phyloP scores from a whole-genome alignment of 2,113 vertebrate species.

The Myodes glareolus region DNA sequence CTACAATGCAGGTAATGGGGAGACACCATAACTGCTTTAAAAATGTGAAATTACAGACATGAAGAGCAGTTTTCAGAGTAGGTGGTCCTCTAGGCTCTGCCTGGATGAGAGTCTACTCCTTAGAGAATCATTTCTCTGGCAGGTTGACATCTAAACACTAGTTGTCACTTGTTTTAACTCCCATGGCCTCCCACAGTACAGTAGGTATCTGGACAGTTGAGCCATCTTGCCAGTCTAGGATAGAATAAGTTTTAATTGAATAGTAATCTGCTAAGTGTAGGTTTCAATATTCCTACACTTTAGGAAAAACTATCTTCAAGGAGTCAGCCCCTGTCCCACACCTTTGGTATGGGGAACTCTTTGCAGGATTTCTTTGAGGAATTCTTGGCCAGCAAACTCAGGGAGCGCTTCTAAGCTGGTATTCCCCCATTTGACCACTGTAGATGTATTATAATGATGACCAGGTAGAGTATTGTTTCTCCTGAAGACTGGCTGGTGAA shows the following conservation, averaged over 20 bases:
- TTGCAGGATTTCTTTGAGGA: too few species aligned
- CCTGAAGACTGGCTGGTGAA: not conserved
- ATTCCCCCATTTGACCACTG: fast-evolving
- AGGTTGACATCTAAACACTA: too few species aligned
- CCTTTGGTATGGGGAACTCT: not conserved
- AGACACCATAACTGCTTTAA: too few species aligned
- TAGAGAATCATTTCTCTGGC: too few species aligned
- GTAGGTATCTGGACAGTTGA: not conserved
- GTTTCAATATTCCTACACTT: not conserved
- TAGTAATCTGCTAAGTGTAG: not conserved
- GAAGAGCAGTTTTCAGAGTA: too few species aligned
- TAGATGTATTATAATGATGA: not conserved
- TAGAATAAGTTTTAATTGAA: not conserved
- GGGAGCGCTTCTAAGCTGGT: not conserved
- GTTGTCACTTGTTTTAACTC: too few species aligned
- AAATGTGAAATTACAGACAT: too few species aligned
- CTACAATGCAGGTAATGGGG: too few species aligned
- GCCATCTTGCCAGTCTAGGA: not conserved
- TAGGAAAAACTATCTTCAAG: not conserved
- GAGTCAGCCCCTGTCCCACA: not conserved
- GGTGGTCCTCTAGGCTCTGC: too few species aligned
- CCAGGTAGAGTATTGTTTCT: not conserved
- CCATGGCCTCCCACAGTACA: too few species aligned
- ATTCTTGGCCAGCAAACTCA: not conserved
- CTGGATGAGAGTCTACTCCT: too few species aligned